phyloP scores from a whole-genome alignment of 2,888 invertebrate genomes.

The Gibbula magus region DNA sequence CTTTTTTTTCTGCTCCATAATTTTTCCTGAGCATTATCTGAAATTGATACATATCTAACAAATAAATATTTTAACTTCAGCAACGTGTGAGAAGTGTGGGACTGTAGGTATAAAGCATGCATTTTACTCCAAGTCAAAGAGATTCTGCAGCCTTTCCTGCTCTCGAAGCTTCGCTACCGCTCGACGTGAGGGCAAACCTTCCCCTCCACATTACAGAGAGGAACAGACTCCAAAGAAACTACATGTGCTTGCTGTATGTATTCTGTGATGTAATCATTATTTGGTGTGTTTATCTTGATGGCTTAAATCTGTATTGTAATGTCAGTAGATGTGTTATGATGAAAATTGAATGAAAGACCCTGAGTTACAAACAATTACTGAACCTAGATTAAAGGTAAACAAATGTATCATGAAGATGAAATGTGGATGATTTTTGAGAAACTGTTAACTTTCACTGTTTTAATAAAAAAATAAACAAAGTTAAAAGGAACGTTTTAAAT shows the following conservation, averaged over 20 bases:
- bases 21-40: background rate
- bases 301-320: background rate
- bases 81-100: conserved; percentile 89
- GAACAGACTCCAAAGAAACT: conserved; percentile 9
- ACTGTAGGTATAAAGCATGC: conserved; percentile 90
- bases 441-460: no score
- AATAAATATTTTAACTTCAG: conserved; percentile 76
- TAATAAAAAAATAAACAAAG: background rate
- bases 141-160: conserved; percentile 88
- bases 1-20: no score
- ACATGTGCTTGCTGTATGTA: background rate
- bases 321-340: no score
- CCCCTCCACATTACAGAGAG: conserved; percentile 9
- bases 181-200: conserved; percentile 58
- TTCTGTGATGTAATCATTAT: no score
- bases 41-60: background rate
- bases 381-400: no score
- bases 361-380: no score
- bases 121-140: conserved; percentile 88
- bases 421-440: background rate
- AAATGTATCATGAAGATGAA: no score
- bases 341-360: no score
- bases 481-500: background rate
- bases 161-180: conserved; percentile 77
- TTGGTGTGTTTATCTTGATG: no score